These are phyloP conservation scores for Temnopleurus reevesii DNA, from an alignment of 53 echinoderm and acorn worm genomes.

Conservation along the genomic window DNA sequence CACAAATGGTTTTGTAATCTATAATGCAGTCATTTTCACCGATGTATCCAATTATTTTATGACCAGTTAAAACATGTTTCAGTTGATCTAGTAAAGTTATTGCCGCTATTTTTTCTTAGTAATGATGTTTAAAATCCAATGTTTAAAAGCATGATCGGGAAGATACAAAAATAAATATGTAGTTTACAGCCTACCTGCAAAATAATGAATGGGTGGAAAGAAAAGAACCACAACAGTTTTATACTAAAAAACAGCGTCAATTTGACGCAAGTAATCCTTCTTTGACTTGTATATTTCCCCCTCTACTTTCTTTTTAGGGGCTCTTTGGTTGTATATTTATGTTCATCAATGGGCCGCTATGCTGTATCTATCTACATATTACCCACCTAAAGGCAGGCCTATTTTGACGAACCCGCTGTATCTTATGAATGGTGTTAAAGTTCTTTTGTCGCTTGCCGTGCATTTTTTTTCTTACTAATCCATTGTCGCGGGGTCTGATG, in stretches of 20 bases:
- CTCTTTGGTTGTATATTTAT: constrained; percentile 52
- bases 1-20: background rate
- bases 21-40: too few species aligned
- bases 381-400: constrained; percentile 23
- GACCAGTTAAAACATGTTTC: too few species aligned
- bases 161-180: background rate
- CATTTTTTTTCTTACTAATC: constrained; percentile 54
- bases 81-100: background rate
- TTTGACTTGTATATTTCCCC: constrained; percentile 60
- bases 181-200: background rate
- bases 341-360: constrained; percentile 26
- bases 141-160: background rate
- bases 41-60: too few species aligned
- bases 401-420: constrained; percentile 50
- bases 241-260: constrained; percentile 43
- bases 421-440: constrained; percentile 61
- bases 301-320: constrained; percentile 13
- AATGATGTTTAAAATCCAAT: background rate
- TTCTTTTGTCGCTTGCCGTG: constrained; percentile 56
- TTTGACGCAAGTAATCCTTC: constrained; percentile 47
- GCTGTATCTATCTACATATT: constrained; percentile 61
- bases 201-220: background rate
- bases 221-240: constrained; percentile 6
- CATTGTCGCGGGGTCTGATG: constrained; percentile 55
- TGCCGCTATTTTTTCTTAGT: background rate